Evolutionary conservation across 1,140 invertebrate genomes (phyloP).

Genomic region (Eumaeus atala): DNA sequence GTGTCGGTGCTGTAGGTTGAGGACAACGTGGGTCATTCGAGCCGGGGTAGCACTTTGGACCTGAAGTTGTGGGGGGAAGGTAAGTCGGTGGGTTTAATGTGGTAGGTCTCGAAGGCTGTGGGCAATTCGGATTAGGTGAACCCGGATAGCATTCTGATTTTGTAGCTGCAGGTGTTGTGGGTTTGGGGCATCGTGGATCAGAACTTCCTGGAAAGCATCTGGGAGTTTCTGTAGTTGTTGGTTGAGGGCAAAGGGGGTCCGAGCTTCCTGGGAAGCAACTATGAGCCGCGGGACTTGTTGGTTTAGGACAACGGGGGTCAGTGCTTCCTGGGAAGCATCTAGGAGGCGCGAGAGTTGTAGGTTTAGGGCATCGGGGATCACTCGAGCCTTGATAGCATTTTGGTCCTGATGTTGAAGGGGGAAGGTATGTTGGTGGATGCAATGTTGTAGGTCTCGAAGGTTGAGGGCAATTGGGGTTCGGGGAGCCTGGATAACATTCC

Average conservation of each 20-base stretch:
- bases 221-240: constrained; percentile 29
- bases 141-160: too few species aligned
- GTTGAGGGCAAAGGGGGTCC: constrained; percentile 50
- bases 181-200: constrained; percentile 43
- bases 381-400: constrained; percentile 60
- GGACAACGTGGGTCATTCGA: constrained; percentile 9
- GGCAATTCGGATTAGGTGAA: too few species aligned
- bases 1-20: constrained; percentile 26
- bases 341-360: constrained; percentile 33
- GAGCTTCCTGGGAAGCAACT: constrained; percentile 60
- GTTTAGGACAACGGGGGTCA: constrained; percentile 54
- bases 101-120: constrained; percentile 18
- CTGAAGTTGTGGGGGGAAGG: constrained; percentile 25
- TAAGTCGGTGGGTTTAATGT: constrained; percentile 29
- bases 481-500: constrained; percentile 21
- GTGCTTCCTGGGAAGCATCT: constrained; percentile 60
- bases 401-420: constrained; percentile 32
- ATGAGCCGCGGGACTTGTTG: constrained; percentile 27
- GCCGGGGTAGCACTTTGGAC: constrained; percentile 59
- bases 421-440: constrained; percentile 27
- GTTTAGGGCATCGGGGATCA: constrained; percentile 57
- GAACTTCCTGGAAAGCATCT: constrained; percentile 24
- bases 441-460: constrained; percentile 26
- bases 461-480: constrained; percentile 58
- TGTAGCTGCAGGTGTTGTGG: constrained; percentile 22